phyloP scores from a whole-genome alignment of 2,888 invertebrate genomes.

The Entomobrya proxima region DNA sequence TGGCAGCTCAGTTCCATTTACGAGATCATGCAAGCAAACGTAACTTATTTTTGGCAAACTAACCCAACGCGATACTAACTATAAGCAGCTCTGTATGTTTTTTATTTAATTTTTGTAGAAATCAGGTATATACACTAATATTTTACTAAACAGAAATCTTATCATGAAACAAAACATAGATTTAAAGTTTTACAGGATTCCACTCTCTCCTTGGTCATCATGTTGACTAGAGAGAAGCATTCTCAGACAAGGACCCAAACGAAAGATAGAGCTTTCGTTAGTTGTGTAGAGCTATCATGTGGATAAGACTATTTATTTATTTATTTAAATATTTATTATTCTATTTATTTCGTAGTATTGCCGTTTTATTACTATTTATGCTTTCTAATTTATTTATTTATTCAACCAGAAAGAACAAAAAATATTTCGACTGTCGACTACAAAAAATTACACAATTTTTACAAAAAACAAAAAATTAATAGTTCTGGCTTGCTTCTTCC shows the following conservation, averaged over 20 bases:
- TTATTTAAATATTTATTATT: slow-evolving; percentile 34
- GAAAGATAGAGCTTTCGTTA: not conserved
- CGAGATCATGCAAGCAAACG: not conserved
- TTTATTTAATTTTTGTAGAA: not conserved
- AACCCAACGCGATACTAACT: slow-evolving; percentile 10
- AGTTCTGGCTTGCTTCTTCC: not conserved
- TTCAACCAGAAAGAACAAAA: not conserved
- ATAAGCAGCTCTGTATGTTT: too few relatives aligned
- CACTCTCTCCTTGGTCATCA: not conserved
- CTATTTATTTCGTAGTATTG: not conserved
- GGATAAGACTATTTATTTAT: slow-evolving; percentile 36
- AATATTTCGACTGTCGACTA: not conserved
- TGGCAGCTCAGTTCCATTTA: not conserved
- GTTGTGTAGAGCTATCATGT: slow-evolving; percentile 3
- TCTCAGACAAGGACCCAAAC: not conserved
- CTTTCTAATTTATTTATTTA: slow-evolving; percentile 30
- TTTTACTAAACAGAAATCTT: not conserved
- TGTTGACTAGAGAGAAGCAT: not conserved
- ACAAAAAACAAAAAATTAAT: not conserved
- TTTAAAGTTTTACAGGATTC: slow-evolving; percentile 14
- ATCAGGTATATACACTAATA: not conserved
- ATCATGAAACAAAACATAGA: not conserved
- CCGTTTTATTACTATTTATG: not conserved
- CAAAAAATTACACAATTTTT: not conserved
- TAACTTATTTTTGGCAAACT: slow-evolving; percentile 4